These are phyloP conservation scores for Pygoscelis antarcticus DNA, from an alignment of 2,113 vertebrate genomes.

Conservation along the genomic window DNA sequence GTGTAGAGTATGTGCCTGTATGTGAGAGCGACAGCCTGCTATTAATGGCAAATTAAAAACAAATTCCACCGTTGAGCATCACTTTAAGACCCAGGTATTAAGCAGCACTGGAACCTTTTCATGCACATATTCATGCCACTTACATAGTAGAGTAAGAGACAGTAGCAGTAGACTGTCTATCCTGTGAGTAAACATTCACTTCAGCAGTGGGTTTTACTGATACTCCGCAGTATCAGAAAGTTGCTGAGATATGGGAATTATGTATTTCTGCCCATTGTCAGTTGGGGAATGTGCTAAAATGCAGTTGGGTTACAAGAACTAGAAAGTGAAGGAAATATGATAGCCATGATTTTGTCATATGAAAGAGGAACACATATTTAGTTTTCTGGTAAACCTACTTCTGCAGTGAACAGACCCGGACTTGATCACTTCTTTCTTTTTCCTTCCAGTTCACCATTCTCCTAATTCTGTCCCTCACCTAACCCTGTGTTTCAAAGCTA, in stretches of 20 bases:
- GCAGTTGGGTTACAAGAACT: background rate
- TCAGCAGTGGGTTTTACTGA: background rate
- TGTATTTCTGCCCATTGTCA: background rate
- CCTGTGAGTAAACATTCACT: background rate
- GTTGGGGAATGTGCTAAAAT: background rate
- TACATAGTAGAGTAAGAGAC: background rate
- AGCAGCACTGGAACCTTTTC: background rate
- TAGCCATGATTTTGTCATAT: background rate
- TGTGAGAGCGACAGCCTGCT: background rate
- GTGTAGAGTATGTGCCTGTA: background rate
- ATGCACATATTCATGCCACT: background rate
- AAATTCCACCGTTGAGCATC: background rate
- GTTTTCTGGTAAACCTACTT: background rate
- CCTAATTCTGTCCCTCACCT: background rate
- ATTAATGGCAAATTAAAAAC: background rate
- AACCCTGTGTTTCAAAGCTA: background rate
- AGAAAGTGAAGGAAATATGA: background rate
- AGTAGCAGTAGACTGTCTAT: background rate
- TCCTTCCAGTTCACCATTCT: background rate
- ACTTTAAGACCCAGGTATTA: background rate
- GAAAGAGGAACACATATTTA: background rate
- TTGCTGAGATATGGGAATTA: background rate
- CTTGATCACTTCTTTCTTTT: background rate
- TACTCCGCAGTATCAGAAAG: background rate
- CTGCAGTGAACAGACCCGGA: background rate